Evolutionary conservation across 1,140 invertebrate genomes (phyloP).

Genomic region (Choristoneura fumiferana): DNA sequence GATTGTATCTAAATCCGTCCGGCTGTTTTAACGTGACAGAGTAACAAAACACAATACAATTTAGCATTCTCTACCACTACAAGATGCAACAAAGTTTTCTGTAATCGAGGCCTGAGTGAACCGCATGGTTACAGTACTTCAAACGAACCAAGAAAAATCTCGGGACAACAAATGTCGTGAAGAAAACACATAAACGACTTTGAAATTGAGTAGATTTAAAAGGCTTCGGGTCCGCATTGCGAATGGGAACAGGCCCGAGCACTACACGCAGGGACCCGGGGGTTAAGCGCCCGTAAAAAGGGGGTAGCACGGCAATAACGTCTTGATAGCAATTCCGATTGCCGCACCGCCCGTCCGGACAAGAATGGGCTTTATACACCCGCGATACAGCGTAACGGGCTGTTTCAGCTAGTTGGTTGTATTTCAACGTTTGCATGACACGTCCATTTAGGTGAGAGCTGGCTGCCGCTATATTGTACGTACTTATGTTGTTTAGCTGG

Average conservation of each 20-base stretch:
- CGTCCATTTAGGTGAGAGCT: constrained; percentile 56
- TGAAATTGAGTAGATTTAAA: too few relatives aligned
- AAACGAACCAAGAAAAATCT: too few relatives aligned
- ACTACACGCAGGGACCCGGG: constrained; percentile 42
- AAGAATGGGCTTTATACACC: constrained; percentile 22
- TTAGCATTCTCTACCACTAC: too few relatives aligned
- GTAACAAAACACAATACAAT: too few relatives aligned
- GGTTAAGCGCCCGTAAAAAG: constrained; percentile 72
- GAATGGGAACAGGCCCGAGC: constrained; percentile 37
- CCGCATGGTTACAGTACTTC: too few relatives aligned
- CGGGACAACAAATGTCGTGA: too few relatives aligned
- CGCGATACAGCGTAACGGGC: background rate
- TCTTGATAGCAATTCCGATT: constrained; percentile 54
- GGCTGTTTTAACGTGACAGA: too few relatives aligned
- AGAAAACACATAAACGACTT: too few relatives aligned
- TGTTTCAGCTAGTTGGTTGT: constrained; percentile 19
- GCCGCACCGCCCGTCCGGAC: constrained; percentile 19
- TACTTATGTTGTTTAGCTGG: constrained; percentile 2
- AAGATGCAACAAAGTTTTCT: too few relatives aligned
- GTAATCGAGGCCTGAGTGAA: too few relatives aligned
- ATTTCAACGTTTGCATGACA: constrained; percentile 53
- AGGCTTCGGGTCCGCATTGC: background rate
- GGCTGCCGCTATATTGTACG: constrained; percentile 22
- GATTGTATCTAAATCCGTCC: too few relatives aligned
- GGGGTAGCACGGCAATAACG: constrained; percentile 59